Base-by-base conservation (phyloP, 2,797 vertebrate genomes). In the Sylvilagus floridanus region DNA sequence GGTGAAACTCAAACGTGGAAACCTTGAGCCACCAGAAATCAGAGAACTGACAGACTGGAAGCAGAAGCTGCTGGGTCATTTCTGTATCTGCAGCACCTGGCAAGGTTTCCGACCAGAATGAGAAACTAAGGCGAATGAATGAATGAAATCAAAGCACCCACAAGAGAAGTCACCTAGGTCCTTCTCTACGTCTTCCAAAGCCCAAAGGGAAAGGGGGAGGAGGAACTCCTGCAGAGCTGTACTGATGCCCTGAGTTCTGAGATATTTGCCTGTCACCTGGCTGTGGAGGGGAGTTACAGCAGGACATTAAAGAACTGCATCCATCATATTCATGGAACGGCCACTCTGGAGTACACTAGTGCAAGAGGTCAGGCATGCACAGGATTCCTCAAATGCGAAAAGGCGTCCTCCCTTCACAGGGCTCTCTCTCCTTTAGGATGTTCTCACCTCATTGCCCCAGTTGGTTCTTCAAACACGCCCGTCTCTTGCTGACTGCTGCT, bases 261-360 rank as follows among this genome's bases (percentile, higher is more conserved):
- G n/a, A 35, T 84, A 6, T 68, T 37, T 68, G 32, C 28, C 62
- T 68, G 57, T 73, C 37, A 77, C 19, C 78, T 14, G 28, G 71
- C 77, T n/a, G 24, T 5, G 52, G 9, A 91, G 28, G 37, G 21
- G 26, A 75, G 57, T 71, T 69, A n/a, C n/a, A 73, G 52, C 52
- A 93, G 50, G 42, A 90, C 88, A 84, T 75, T 85, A 57, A 92
- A 89, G 2, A 35, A 88, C 71, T 88, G 24, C 62, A 95, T 95
- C 93, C 94, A 32, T 95, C 95, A 81, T 86, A 84, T 86, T 86
- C 75, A 95, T 92, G 75, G 89, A 93, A 76, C 54, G 79, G 72
- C n/a, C 78, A 50, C 94, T 78, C 84, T 17, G 19, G 32, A 92
- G 92, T 73, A 91, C 28, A 19, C 22, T 2, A 54, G 77, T 6